These are phyloP conservation scores for Lophotriccus pileatus DNA, from an alignment of 2,797 vertebrate genomes.

Conservation along the genomic window DNA sequence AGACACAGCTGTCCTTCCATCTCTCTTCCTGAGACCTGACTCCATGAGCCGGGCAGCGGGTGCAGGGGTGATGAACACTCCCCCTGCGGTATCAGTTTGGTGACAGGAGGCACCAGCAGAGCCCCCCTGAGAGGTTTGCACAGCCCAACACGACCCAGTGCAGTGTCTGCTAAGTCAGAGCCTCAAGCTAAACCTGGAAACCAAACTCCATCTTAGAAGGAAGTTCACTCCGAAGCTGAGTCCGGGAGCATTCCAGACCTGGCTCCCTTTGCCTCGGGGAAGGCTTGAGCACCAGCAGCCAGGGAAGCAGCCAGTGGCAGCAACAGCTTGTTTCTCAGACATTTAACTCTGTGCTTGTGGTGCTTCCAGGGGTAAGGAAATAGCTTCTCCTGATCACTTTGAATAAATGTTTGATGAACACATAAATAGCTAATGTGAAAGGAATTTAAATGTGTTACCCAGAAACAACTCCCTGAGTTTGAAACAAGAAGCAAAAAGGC, in stretches of 20 bases:
- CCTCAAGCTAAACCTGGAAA: not conserved
- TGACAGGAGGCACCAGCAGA: not conserved
- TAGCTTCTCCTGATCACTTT: conserved; percentile 5
- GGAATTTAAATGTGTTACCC: conserved; percentile 18
- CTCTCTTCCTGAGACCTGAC: not conserved
- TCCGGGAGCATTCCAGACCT: not conserved
- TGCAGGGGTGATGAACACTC: not conserved
- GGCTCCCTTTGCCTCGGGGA: conserved; percentile 12
- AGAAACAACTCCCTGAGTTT: not conserved
- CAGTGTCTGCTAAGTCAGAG: not conserved
- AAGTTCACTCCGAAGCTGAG: not conserved
- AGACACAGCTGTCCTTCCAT: not conserved
- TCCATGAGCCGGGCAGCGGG: not conserved
- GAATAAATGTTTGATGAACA: conserved; percentile 24
- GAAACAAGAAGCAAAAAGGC: not conserved
- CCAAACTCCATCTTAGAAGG: not conserved
- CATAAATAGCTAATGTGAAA: conserved; percentile 20
- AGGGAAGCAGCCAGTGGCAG: conserved; percentile 2
- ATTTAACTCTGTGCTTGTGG: not conserved
- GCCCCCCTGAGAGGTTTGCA: not conserved
- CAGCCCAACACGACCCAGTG: not conserved
- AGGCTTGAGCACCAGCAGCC: not conserved
- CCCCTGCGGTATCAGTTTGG: not conserved
- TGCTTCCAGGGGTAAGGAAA: not conserved
- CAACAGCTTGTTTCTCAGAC: conserved; percentile 32